Base-by-base conservation (phyloP, 1,140 invertebrate species). In the Hylaeus volcanicus region DNA sequence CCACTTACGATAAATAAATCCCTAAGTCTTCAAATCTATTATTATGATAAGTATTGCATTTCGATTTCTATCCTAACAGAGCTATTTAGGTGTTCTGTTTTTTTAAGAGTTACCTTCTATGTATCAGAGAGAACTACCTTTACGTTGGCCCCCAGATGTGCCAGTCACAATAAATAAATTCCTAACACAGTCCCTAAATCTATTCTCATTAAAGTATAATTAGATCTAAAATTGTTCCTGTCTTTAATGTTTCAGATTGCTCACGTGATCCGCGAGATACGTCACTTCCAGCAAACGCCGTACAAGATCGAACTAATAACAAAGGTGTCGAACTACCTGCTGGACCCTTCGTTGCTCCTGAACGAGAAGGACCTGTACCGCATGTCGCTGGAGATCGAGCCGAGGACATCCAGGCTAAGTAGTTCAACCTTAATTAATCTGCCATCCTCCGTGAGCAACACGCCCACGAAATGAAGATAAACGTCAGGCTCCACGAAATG, bases 201-300 rank as follows among this genome's bases (percentile, higher is more conserved):
- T 26, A 26, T 26, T 26, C 26, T 26, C 26, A 26, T 26, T 26
- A 26, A 26, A 26, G 26, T 26, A 26, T 26, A 26, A 26, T 26
- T 26, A 26, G 26, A 26, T 26, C 26, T 26, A 26, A 26, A 26
- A 26, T 26, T 26, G 26, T 26, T 26, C 26, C 26, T 26, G 26
- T 45, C 11, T 14, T 65, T 45, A n/a, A 45, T n/a, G 6, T 75
- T 88, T 95, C 95, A 98, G 98, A 97, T 98, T 91, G 97, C 98
- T 51, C 97, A 98, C 90, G 97, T 98, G 1, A 98, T 99, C 82
- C 94, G 97, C 75, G 98, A 99, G 93, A 98, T 98, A 82, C 94
- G 97, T 61, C 96, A 98, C 85, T 98, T 98, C 91, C 98, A 99
- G 90, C 97, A 98, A 92, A 98, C 97, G 5, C 96, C 97, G 1